Evolutionary conservation across 2,888 invertebrate genomes (phyloP).

Genomic region (Thumatha senex): DNA sequence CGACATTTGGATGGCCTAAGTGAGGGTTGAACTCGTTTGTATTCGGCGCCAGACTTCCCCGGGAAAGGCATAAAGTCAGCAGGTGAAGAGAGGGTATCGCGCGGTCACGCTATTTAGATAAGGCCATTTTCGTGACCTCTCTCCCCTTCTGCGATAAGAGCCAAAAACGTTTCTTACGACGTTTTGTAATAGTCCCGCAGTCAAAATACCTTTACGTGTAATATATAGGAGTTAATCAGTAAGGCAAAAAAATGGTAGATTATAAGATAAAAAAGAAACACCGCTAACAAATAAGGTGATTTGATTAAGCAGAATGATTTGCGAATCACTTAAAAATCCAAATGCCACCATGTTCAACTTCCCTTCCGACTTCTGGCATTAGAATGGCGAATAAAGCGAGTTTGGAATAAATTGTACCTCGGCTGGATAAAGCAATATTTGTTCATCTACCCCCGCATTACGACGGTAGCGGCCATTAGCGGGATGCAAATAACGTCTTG

Average conservation of each 20-base stretch:
- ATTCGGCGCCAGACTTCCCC: conserved; percentile 66
- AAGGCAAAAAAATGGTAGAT: conserved; percentile 18
- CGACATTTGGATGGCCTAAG: conserved; percentile 56
- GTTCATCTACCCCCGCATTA: conserved; percentile 82
- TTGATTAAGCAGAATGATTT: conserved; percentile 80
- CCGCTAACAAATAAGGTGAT: conserved; percentile 70
- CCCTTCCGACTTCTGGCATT: conserved; percentile 68
- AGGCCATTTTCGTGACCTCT: conserved; percentile 69
- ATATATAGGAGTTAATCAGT: conserved; percentile 6
- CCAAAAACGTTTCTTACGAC: conserved; percentile 48
- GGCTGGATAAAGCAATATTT: conserved; percentile 83
- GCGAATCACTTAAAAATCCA: conserved; percentile 77
- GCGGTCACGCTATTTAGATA: conserved; percentile 81
- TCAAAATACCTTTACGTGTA: conserved; percentile 13
- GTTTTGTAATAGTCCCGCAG: conserved; percentile 42
- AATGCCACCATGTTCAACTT: conserved; percentile 72
- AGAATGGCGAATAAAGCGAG: conserved; percentile 76
- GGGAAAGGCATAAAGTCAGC: conserved; percentile 75
- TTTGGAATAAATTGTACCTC: conserved; percentile 78
- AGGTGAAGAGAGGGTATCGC: conserved; percentile 73
- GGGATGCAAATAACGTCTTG: conserved; percentile 83
- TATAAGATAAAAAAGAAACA: conserved; percentile 47
- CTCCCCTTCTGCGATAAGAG: conserved; percentile 58
- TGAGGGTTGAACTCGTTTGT: conserved; percentile 70
- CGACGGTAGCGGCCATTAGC: conserved; percentile 77